phyloP scores from a whole-genome alignment of 2,888 invertebrate species.

The Dugesia japonica region DNA sequence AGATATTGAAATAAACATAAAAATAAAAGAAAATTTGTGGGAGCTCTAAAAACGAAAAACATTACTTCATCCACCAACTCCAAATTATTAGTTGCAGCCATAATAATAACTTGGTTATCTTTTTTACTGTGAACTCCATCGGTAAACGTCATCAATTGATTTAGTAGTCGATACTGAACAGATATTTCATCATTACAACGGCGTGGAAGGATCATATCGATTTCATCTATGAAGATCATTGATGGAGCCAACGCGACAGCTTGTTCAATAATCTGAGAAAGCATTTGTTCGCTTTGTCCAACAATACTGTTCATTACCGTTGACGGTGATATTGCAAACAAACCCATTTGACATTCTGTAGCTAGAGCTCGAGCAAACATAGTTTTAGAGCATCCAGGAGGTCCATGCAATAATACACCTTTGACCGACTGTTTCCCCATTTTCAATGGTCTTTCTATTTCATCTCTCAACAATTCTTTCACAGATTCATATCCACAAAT shows the following conservation, averaged over 20 bases:
- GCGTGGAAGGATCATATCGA: slow-evolving; percentile 21
- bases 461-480: neutral
- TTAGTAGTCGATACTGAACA: slow-evolving; percentile 23
- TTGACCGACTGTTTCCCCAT: neutral
- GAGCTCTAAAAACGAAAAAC: no score
- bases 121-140: slow-evolving; percentile 25
- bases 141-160: slow-evolving; percentile 26
- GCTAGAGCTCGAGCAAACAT: slow-evolving; percentile 32
- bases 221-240: slow-evolving; percentile 30
- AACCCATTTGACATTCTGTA: slow-evolving; percentile 22
- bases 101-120: slow-evolving; percentile 5
- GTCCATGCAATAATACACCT: slow-evolving; percentile 28
- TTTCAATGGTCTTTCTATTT: neutral
- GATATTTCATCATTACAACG: neutral
- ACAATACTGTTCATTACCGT: slow-evolving; percentile 21
- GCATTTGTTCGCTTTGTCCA: slow-evolving; percentile 28
- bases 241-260: slow-evolving; percentile 27
- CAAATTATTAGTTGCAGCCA: slow-evolving; percentile 26
- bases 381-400: slow-evolving; percentile 31
- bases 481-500: slow-evolving; percentile 30
- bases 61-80: neutral
- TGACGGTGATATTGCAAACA: slow-evolving; percentile 20
- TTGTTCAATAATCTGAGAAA: slow-evolving; percentile 20
- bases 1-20: no score
- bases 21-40: no score